Evolutionary conservation across 1,140 invertebrate species (phyloP), one percentile per base, ranked within the genome.

Genomic region (Leptonema lineaticorne): DNA sequence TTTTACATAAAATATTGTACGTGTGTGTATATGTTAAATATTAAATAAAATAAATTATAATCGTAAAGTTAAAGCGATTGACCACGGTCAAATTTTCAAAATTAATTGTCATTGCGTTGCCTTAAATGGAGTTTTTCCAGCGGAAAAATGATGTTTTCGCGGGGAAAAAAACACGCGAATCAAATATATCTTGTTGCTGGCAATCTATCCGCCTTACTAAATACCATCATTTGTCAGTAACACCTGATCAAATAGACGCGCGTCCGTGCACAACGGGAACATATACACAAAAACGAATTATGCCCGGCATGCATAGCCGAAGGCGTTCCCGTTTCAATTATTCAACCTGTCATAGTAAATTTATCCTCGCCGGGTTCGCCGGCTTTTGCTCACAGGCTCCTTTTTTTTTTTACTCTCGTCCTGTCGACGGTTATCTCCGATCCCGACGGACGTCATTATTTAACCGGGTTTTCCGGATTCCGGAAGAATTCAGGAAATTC

Each of bases 271-370:
- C 37, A 9, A 41, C 37, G 11, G 11, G 37, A 11, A 16, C 9
- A 41, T 41, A 33, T 33, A 11, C 11, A 41, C 37, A 41, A 4
- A 11, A 3, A 41, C n/a, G n/a, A n/a, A n/a, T n/a, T 41, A 41
- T 41, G 16, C 37, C 9, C 37, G 2, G 9, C 16, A 41, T 41
- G 37, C 37, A 41, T 2, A 41, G 16, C 11, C 2, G 37, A 14
- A 11, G 37, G 37, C 9, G 37, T 41, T 3, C 33, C 62, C 62
- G 9, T 63, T 41, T 63, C 62, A 63, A 63, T 63, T 63, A 63
- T 63, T 63, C 62, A 63, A n/a, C 45, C 24, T 46, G 37, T 63
- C 62, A 50, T 63, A 48, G 9, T 48, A 30, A 16, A 33, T 62
- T 37, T 33, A 14, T 41, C 30, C 48, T 2, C 16, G 48, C 48